Base-by-base conservation (phyloP, 2,888 invertebrate species). In the Yponomeuta evonymella region DNA sequence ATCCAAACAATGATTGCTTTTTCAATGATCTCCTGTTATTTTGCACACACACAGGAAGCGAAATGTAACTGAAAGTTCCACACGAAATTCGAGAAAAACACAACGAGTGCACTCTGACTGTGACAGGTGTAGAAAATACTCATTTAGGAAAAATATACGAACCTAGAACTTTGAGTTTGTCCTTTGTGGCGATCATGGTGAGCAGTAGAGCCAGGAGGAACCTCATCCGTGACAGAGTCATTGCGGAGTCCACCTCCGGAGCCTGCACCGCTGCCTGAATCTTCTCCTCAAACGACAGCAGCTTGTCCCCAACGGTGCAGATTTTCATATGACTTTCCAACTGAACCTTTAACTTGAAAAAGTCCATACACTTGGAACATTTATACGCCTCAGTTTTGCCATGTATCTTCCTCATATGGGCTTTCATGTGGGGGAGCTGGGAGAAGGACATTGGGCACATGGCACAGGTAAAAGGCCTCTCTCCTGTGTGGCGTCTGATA, bases 361-460 rank as follows among this genome's bases (percentile, higher is more conserved):
- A 96, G 68, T 93, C 91, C 48, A 94, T 92, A 83, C 97, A 97
- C 70, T 94, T 94, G 30, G 91, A 87, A 81, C 97, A 97, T 80
- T 95, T 94, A 80, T 97, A 97, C 0, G 96, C 95, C 75, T 96
- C 95, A 73, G 93, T 94, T 75, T 96, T 94, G 48, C 96, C 95
- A 83, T 97, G 97, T 71, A 97, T 96, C 78, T 96, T 96, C 73
- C 94, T 93, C 96, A 97, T 96, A 83, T 97, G 97, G 73, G 97
- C 96, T 85, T 97, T 97, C 85, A 97, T 94, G 80, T 97, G 97
- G 0, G 97, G 96, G 72, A 97, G 85, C 81, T 97, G 97, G 0
- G 96, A 95, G 83, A 97, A 97, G 1, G 95, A 94, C 62, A 95
- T 93, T 62, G 94, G 94, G 79, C 96, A 96, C 76, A 95, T 87